Base-by-base conservation (phyloP, 2,797 vertebrate genomes). In the Siniperca obscura region DNA sequence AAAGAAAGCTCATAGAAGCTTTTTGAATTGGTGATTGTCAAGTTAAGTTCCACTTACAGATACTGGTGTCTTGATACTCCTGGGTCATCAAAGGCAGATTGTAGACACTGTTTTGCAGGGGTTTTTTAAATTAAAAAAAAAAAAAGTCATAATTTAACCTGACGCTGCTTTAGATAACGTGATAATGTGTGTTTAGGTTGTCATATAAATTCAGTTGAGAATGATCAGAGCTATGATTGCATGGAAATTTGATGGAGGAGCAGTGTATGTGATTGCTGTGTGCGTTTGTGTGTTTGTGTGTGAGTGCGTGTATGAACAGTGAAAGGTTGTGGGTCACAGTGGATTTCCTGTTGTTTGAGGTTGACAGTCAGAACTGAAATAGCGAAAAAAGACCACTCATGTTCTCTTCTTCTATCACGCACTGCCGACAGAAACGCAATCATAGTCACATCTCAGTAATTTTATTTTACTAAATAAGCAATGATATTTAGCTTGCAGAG, bases 271-370 rank as follows among this genome's bases (percentile, higher is more conserved):
- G 53, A 74, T 81, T 78, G 67, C 46, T 76, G 40, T 72, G 50
- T 72, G 74, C 85, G 69, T 83, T 57, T 78, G 52, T 65, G 64
- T 79, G 69, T 75, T 78, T 65, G 82, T 79, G 69, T 75, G 80
- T 65, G 82, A 36, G 60, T 86, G 70, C 3, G 44, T 82, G 86
- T 60, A 44, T 85, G 80, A 91, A 87, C 84, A 92, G 89, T 84
- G 93, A 94, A 93, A 94, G 84, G 83, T 93, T 94, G 94, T 85
- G 92, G 93, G 94, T 93, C 93, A 86, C 40, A 0, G 87, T 93
- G 90, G 93, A 94, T 94, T 95, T 95, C 94, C 94, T 95, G 93
- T 95, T 94, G 86, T 94, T 94, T 94, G 93, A 92, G 91, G 93
- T 92, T 93, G 82, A 93, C 87, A 93, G 92, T 94, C 91, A 92